Evolutionary conservation across 2,888 invertebrate genomes (phyloP).

Genomic region (Serripes groenlandicus): DNA sequence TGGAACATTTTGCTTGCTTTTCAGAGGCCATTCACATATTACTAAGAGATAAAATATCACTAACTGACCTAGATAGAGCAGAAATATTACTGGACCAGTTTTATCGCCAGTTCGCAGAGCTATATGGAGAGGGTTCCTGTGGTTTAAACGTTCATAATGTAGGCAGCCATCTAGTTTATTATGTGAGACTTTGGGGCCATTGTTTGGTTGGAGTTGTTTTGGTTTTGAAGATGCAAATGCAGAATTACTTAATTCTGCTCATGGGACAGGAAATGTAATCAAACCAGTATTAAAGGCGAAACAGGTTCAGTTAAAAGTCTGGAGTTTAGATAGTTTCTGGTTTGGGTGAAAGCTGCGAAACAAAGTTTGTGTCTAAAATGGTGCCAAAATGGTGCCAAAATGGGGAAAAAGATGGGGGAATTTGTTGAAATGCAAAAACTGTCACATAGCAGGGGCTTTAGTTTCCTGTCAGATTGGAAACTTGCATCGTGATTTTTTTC

Average conservation of each 20-base stretch:
- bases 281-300: not conserved
- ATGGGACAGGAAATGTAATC: slow-evolving; percentile 22
- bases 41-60: slow-evolving; percentile 57
- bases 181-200: slow-evolving; percentile 47
- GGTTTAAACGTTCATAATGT: slow-evolving; percentile 64
- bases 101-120: slow-evolving; percentile 43
- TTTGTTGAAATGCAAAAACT: too few relatives aligned
- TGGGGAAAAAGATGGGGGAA: not conserved
- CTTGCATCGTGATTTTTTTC: too few relatives aligned
- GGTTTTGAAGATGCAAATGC: slow-evolving; percentile 39
- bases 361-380: not conserved
- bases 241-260: slow-evolving; percentile 19
- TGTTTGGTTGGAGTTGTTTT: slow-evolving; percentile 54
- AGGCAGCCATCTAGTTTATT: slow-evolving; percentile 33
- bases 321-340: not conserved
- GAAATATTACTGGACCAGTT: slow-evolving; percentile 42
- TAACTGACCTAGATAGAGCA: slow-evolving; percentile 32
- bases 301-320: not conserved
- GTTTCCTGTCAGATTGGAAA: too few relatives aligned
- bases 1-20: slow-evolving; percentile 48
- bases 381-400: too few relatives aligned
- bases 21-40: slow-evolving; percentile 62
- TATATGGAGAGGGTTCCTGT: slow-evolving; percentile 48
- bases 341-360: not conserved
- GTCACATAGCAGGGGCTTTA: too few relatives aligned